Evolutionary conservation across 2,797 vertebrate genomes (phyloP).

Genomic region (Megalops cyprinoides): DNA sequence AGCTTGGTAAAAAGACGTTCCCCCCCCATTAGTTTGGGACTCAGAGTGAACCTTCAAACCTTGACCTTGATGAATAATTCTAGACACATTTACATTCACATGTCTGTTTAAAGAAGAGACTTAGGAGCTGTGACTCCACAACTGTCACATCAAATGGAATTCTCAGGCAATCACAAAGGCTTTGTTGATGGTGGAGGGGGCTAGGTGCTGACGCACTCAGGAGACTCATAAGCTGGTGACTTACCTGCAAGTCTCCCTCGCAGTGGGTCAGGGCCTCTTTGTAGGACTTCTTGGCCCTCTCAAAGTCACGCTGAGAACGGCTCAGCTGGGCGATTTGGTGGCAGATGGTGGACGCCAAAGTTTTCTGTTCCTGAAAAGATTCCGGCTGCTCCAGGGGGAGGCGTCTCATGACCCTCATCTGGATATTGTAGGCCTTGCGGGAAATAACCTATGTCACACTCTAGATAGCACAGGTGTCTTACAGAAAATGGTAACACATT

Average conservation of each 20-base stretch:
- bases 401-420: constrained; percentile 57
- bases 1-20: not conserved
- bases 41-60: not conserved
- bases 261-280: constrained; percentile 54
- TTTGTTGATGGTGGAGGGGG: no score
- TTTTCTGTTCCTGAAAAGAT: constrained; percentile 56
- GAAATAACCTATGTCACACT: not conserved
- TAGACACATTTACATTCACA: not conserved
- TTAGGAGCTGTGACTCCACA: not conserved
- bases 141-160: not conserved
- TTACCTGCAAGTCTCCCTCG: constrained; percentile 55
- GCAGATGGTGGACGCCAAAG: constrained; percentile 56
- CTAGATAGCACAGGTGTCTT: not conserved
- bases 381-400: constrained; percentile 60
- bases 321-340: constrained; percentile 62
- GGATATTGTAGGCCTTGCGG: constrained; percentile 62
- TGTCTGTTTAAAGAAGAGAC: no score
- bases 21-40: no score
- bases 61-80: not conserved
- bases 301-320: constrained; percentile 44
- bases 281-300: constrained; percentile 48
- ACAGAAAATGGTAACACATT: not conserved
- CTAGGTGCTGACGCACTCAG: not conserved
- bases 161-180: no score
- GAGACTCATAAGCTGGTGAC: not conserved